A percentile compares a stretch with the other conserved stretches of the same genome.
These are phyloP conservation scores for Malacoraja senta DNA, from an alignment of 2,797 vertebrate species.

Conservation along the genomic window DNA sequence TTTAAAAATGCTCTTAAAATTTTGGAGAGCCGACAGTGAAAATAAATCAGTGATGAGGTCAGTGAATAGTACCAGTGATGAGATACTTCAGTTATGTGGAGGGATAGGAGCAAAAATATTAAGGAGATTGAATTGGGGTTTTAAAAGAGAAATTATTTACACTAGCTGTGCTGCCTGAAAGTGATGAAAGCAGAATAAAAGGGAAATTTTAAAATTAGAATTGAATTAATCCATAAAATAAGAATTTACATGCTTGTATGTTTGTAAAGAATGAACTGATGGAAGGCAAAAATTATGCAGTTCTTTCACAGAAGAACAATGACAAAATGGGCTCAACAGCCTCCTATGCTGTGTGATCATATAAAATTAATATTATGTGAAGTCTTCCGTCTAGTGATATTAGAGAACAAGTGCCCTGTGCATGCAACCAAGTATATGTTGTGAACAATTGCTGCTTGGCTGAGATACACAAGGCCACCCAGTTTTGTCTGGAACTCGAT, in stretches of 20 bases:
- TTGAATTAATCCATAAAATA: neutral
- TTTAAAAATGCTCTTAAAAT: neutral
- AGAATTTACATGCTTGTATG: neutral
- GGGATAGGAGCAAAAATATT: neutral
- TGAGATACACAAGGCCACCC: neutral
- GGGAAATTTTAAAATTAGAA: neutral
- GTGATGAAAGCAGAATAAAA: neutral
- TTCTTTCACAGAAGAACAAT: neutral
- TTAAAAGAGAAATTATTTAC: neutral
- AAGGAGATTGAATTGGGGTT: neutral
- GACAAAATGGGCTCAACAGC: neutral
- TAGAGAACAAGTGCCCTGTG: neutral
- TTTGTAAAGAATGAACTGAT: neutral
- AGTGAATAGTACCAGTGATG: neutral
- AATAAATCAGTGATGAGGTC: too few relatives aligned
- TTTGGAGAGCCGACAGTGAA: neutral
- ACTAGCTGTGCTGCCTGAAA: neutral
- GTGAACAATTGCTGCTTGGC: neutral
- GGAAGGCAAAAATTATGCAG: neutral
- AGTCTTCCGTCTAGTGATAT: neutral
- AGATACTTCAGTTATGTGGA: neutral
- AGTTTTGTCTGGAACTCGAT: neutral
- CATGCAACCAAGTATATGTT: too few relatives aligned
- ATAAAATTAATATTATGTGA: neutral
- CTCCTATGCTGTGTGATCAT: neutral